Base-by-base conservation (phyloP, 2,797 vertebrate species). In the Alcedo quadribrachys region DNA sequence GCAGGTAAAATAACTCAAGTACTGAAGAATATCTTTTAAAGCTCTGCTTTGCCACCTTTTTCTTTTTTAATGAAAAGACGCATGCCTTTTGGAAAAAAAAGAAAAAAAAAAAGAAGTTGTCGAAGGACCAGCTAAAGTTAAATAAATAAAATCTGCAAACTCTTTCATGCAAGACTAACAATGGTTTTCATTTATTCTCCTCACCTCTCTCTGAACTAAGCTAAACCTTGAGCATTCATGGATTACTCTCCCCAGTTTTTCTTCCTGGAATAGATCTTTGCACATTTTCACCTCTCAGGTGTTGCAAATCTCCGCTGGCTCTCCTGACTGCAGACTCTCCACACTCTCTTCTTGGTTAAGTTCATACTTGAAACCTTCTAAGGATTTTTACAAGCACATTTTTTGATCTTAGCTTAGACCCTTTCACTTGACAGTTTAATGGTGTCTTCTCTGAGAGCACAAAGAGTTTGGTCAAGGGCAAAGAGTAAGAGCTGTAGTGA, bases 211-310 rank as follows among this genome's bases (percentile, higher is more conserved):
- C 60, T 62, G 43, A 73, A 94, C 69, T 32, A 73, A 88, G 32
- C 16, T 66, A 22, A 69, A 84, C 33, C 62, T 24, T 55, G 67
- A 74, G 53, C 7, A 35, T 19, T 76, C 67, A 4, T 75, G 87
- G 82, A 89, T 92, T 83, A 65, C 40, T 57, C 45, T 70, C 78
- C 55, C 45, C 28, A 53, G 14, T 55, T 92, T 88, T 76, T 43
- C 35, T 90, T 91, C 86, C 88, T 90, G 74, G 60, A 22, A 63
- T 8, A 50, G 86, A 50, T 81, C 88, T 94, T 94, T 80, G 81
- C 88, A 86, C 73, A 65, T 93, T 93, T 93, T 85, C 93, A 91
- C 93, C 81, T 93, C 85, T 84, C 60, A 57, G 74, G 85, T 62
- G 70, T 33, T 81, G 75, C 63, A 88, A 66, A 81, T 70, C 92